Base-by-base conservation (phyloP, 2,888 invertebrate genomes). In the Melieria omissa region DNA sequence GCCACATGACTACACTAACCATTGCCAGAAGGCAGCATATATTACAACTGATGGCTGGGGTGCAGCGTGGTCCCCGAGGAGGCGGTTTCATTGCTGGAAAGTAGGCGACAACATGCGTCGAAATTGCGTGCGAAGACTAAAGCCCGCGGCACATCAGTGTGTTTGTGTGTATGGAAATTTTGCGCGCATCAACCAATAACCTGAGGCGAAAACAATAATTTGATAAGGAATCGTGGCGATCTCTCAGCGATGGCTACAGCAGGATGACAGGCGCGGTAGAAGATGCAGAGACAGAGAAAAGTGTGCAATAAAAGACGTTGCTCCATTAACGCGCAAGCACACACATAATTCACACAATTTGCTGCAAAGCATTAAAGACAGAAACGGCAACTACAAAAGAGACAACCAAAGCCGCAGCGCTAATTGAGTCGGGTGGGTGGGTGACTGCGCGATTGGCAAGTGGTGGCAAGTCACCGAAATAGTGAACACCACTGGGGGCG, bases 171-270 rank as follows among this genome's bases (percentile, higher is more conserved):
- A 29, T 29, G 29, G 29, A 29, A 29, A 29, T 29, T 29, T 29
- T 52, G 14, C 9, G 14, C 5, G 14, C 52, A 52, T 52, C 52
- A 52, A 52, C 52, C 12, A n/a, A 52, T 4, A 52, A 52, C 14
- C 14, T 52, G 52, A 5, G n/a, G 14, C 6, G 9, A 55, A 55
- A n/a, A 58, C 12, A 57, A 12, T 12, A n/a, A 16, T 5, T 41
- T 42, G 49, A 55, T 14, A 47, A n/a, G 14, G 10, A 12, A 12
- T 9, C 57, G 47, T 12, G 66, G 66, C 70, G 70, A 65, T 67
- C 29, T 10, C 12, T 16, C 58, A 16, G 9, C 9, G 10, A 8
- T 9, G 14, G 5, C 5, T 52, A 8, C 14, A 5, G 52, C 14
- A 9, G 52, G 5, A 52, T n/a, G 12, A 6, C 12, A 52, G 52